Evolutionary conservation across 1,140 invertebrate genomes (phyloP), one percentile per base, ranked within the genome.

Genomic region (Lerema accius): DNA sequence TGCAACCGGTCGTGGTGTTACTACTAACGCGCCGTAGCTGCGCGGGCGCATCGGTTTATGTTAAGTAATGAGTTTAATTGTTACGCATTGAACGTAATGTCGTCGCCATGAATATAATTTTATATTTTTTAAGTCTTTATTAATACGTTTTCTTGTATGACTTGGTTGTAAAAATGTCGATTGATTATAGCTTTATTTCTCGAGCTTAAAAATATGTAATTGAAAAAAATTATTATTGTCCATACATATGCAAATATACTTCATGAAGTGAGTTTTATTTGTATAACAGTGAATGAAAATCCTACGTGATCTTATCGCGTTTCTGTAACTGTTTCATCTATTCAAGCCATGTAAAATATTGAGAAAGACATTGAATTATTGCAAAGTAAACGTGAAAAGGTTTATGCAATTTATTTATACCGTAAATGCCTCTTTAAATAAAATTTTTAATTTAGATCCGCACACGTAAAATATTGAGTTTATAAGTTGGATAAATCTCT

Each of bases 401-500:
- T 17, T 55, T 55, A 42, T 15, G 51, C 37, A 55, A 55, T 45
- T 59, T 59, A n/a, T 51, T 13, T 46, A 28, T 51, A 23, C 39
- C 28, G 11, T 26, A 42, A 5, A 48, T 43, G 5, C 35, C 26
- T 23, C 48, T 49, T 51, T 48, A 42, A 58, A 61, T 51, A 32
- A 9, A 42, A 56, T 60, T 55, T 46, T 11, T 61, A 55, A 69
- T 64, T 64, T 39, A n/a, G 67, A 60, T 51, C 67, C 61, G 68
- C 49, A 69, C 72, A 76, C 72, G 70, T 73, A 71, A 75, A 75
- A 77, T 53, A 78, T 80, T 48, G n/a, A n/a, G n/a, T n/a, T n/a
- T n/a, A n/a, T 56, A 65, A 2, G 53, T 62, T 19, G 40, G 63
- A 75, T 71, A 69, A 69, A 35, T 55, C 37, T 76, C 62, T 37